Evolutionary conservation across 64 coral and sea anemone genomes (phyloP).

Genomic region (Astreopora myriophthalma): DNA sequence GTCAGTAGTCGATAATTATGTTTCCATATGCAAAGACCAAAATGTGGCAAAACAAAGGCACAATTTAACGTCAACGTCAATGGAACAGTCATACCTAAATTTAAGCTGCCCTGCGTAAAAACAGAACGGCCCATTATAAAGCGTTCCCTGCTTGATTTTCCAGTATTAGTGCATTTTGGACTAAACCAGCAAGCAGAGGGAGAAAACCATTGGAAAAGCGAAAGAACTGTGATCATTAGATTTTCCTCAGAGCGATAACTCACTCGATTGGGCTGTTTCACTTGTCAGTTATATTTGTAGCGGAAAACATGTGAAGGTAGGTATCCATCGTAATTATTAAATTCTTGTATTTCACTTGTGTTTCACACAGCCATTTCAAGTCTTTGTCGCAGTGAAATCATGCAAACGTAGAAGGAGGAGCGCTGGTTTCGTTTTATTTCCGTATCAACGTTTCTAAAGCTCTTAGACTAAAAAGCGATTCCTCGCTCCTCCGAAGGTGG

Average conservation of each 20-base stretch:
- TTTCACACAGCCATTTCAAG: neutral
- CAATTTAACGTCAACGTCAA: neutral
- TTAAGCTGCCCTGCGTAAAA: neutral
- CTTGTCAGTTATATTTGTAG: neutral
- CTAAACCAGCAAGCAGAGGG: neutral
- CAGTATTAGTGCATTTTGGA: neutral
- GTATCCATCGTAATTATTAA: neutral
- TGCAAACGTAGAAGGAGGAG: neutral
- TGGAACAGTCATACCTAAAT: neutral
- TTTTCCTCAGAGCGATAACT: no score
- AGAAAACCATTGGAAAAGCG: no score
- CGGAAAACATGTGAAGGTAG: neutral
- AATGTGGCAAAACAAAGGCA: neutral
- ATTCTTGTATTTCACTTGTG: neutral
- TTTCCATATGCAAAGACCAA: neutral
- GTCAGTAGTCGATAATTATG: neutral
- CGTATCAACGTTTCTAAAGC: no score
- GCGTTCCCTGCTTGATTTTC: neutral
- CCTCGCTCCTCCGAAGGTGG: neutral
- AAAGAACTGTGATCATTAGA: no score
- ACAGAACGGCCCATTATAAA: neutral
- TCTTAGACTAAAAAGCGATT: neutral
- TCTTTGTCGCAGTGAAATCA: neutral
- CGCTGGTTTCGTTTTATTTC: no score
- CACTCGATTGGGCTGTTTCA: neutral